Base-by-base conservation (phyloP, 2,113 vertebrate genomes). In the Otocyon megalotis region DNA sequence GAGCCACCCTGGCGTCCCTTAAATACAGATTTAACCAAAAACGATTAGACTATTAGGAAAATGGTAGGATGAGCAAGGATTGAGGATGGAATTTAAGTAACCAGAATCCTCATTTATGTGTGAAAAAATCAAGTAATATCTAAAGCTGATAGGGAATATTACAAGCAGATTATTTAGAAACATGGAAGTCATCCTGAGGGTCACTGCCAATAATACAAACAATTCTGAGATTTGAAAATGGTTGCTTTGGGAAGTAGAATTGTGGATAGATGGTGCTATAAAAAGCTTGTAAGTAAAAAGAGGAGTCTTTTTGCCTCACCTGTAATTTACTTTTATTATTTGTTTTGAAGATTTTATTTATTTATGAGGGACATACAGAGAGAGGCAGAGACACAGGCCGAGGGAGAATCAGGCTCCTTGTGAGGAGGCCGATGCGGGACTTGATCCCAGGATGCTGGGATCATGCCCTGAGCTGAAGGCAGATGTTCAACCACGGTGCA, bases 181-280 rank as follows among this genome's bases (percentile, higher is more conserved):
- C 32, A 2, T 3, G 11, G 14, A 43, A 63, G 35, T 58, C 28
- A 5, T 32, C 20, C 10, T 15, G 50, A 28, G 30, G 15, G 28
- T 32, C 9, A 11, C 14, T 19, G 15, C 37, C 77, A 1, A 0
- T 3, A 37, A 43, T 5, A 8, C 9, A 35, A 37, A 8, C 12
- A 43, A 16, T 37, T 43, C 30, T 17, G 0, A 54, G 74, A 5
- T 48, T 30, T 30, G 16, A 69, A 60, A 72, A 85, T 20, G 63
- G 8, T 53, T 82, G 43, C 67, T 79, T 37, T 77, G 5, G 43
- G 30, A 82, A 88, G 11, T 32, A 37, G 58, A 32, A 11, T 6
- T 20, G 50, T 10, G 32, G 19, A 7, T 54, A 13, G 13, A 2
- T 26, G 43, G 1, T 65, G 30, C 76, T 17, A 5, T 5, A 15